Percentiles rank a stretch among this genome's conserved stretches.
Conservation (phyloP, 2,888 invertebrate genomes). For the Capitulum mitella region DNA sequence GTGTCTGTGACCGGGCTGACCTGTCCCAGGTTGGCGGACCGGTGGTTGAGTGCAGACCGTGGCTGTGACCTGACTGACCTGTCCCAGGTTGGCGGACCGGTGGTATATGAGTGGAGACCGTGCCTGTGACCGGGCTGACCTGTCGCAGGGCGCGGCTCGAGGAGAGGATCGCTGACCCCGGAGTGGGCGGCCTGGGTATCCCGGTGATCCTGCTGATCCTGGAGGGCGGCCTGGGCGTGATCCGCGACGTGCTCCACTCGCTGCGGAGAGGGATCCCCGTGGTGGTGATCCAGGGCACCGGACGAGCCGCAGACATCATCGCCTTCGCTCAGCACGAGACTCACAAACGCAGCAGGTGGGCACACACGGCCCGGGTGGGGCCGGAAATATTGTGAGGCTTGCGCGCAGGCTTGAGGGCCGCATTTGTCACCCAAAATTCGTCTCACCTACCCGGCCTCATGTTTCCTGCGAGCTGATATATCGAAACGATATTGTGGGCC, state of each 20-base stretch:
- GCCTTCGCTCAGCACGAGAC: conserved; percentile 38
- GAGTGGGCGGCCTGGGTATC: conserved; percentile 41
- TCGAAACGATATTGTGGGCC: no score
- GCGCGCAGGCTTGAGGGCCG: no score
- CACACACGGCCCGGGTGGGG: no score
- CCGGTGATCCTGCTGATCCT: conserved; percentile 45
- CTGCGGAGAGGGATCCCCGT: conserved; percentile 43
- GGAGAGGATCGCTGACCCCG: conserved; percentile 32
- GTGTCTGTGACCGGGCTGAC: no score
- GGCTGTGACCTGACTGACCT: background rate
- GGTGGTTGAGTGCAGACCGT: no score
- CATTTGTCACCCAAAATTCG: no score
- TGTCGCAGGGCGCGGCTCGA: conserved; percentile 32
- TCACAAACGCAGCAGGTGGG: conserved; percentile 28
- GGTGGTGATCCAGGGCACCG: conserved; percentile 45
- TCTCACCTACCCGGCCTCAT: no score
- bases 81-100: background rate
- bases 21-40: no score
- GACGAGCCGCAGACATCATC: conserved; percentile 43
- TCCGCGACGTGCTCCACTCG: conserved; percentile 42
- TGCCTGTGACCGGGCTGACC: background rate
- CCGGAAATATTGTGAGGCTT: no score
- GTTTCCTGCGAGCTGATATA: no score
- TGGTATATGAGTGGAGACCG: no score
- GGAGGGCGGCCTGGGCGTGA: conserved; percentile 45